phyloP scores from a whole-genome alignment of 1,140 invertebrate genomes.

The Anthonomus grandis region DNA sequence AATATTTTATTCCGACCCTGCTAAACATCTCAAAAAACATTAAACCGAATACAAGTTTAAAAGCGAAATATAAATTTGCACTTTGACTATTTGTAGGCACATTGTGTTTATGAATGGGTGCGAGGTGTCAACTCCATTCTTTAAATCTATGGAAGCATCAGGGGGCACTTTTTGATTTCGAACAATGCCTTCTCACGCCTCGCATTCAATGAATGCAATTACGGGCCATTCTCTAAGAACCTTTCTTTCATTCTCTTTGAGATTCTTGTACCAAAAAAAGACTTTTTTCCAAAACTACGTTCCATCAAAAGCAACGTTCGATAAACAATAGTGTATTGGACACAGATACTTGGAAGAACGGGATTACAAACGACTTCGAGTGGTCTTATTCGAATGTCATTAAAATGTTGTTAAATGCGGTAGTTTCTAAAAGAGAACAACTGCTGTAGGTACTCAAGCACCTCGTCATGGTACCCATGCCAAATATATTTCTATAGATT shows the following conservation, averaged over 20 bases:
- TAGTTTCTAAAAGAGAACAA: not conserved
- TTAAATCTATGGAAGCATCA: constrained; percentile 17
- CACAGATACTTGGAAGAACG: constrained; percentile 12
- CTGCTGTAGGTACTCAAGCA: not conserved
- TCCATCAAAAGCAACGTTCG: constrained; percentile 8
- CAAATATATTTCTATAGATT: no score
- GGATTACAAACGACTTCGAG: constrained; percentile 16
- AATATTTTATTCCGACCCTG: no score
- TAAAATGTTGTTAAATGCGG: constrained; percentile 11
- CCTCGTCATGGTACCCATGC: constrained; percentile 1
- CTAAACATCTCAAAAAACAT: no score
- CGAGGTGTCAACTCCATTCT: constrained; percentile 36
- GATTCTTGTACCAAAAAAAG: constrained; percentile 9
- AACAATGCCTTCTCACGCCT: constrained; percentile 38
- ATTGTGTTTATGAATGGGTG: constrained; percentile 31
- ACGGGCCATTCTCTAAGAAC: constrained; percentile 31
- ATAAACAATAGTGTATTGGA: constrained; percentile 22
- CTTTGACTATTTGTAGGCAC: constrained; percentile 16
- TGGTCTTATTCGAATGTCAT: constrained; percentile 15
- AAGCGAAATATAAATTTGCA: constrained; percentile 14
- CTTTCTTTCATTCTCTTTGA: constrained; percentile 19
- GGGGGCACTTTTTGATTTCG: constrained; percentile 15
- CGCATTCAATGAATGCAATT: constrained; percentile 40
- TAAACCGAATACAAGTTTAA: no score
- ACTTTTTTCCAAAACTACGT: constrained; percentile 13